Evolutionary conservation across 2,797 vertebrate genomes (phyloP).

Genomic region (Peromyscus nudipes): DNA sequence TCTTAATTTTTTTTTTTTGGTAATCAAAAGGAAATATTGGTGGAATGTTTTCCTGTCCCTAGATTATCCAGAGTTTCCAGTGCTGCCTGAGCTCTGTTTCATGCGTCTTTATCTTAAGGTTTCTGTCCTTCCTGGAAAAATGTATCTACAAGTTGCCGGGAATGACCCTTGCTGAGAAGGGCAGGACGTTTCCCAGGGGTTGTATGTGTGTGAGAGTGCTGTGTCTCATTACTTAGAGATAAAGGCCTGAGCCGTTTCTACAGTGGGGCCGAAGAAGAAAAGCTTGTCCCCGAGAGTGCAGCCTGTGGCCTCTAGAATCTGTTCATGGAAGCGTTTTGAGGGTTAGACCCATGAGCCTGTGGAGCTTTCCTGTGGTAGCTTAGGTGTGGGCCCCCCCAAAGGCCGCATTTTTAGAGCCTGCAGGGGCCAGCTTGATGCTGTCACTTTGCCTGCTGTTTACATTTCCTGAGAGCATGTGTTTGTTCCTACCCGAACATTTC

Average conservation of each 20-base stretch:
- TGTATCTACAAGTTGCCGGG: not conserved
- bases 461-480: not conserved
- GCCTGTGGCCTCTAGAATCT: not conserved
- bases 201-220: accelerated
- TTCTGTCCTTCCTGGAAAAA: not conserved
- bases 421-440: not conserved
- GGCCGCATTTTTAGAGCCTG: not conserved
- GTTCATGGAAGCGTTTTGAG: not conserved
- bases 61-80: not conserved
- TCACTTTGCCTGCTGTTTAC: not conserved
- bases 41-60: slow-evolving; percentile 17
- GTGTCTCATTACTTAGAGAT: not conserved
- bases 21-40: slow-evolving; percentile 53
- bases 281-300: accelerated
- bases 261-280: not conserved
- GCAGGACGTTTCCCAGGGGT: not conserved
- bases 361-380: not conserved
- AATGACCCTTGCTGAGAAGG: not conserved
- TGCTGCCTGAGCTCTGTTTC: slow-evolving; percentile 40
- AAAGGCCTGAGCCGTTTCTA: not conserved
- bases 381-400: not conserved
- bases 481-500: not conserved
- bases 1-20: not conserved
- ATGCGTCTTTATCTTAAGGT: not conserved
- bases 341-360: accelerated